phyloP scores from a whole-genome alignment of 2,797 vertebrate genomes.

The Phrynocephalus vlangalii region DNA sequence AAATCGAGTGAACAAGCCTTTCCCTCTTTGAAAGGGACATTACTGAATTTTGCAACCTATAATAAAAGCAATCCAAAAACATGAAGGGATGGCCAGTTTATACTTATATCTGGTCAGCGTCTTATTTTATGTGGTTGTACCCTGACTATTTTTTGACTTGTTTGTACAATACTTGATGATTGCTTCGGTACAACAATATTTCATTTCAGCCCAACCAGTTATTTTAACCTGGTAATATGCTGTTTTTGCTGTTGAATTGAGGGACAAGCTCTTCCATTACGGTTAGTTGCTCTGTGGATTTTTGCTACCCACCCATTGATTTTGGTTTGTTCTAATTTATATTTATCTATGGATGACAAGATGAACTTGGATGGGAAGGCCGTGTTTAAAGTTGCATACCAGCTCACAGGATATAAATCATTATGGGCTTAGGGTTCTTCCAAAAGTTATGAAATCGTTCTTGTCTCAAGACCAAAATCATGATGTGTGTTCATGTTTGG shows the following conservation, averaged over 20 bases:
- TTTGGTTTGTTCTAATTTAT: slow-evolving; percentile 93
- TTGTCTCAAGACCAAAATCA: slow-evolving; percentile 62
- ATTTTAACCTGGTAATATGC: slow-evolving; percentile 86
- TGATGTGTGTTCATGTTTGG: background rate
- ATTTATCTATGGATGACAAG: slow-evolving; percentile 91
- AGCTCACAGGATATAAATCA: slow-evolving; percentile 74
- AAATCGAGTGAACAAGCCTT: slow-evolving; percentile 38
- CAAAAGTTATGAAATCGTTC: slow-evolving; percentile 61
- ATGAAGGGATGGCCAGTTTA: slow-evolving; percentile 79
- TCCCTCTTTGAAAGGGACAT: slow-evolving; percentile 61
- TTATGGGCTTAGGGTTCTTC: slow-evolving; percentile 60
- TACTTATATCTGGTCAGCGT: slow-evolving; percentile 78
- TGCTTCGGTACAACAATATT: slow-evolving; percentile 75
- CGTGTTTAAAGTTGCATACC: slow-evolving; percentile 74
- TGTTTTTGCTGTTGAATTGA: slow-evolving; percentile 86
- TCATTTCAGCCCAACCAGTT: slow-evolving; percentile 80
- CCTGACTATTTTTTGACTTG: slow-evolving; percentile 87
- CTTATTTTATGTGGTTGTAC: slow-evolving; percentile 83
- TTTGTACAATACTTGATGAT: slow-evolving; percentile 79
- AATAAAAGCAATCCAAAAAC: slow-evolving; percentile 77
- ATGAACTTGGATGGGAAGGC: slow-evolving; percentile 85
- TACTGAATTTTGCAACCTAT: slow-evolving; percentile 60
- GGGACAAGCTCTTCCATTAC: slow-evolving; percentile 86
- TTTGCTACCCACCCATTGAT: slow-evolving; percentile 89
- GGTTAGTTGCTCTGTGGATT: slow-evolving; percentile 87